phyloP scores from a whole-genome alignment of 1,140 invertebrate genomes.

The Anastrepha obliqua region DNA sequence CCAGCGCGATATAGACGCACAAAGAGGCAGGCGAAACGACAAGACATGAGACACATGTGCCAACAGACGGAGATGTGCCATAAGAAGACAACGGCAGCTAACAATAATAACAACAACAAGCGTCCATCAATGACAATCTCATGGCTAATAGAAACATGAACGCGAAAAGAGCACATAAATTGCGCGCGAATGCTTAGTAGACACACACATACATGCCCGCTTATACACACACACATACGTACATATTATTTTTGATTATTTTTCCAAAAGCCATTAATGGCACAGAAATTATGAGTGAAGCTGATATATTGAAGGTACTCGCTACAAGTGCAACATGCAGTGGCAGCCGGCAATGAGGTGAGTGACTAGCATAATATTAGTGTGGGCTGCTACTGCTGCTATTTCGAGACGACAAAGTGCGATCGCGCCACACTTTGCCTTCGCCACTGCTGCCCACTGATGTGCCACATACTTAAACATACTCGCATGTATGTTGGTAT shows the following conservation, averaged over 20 bases:
- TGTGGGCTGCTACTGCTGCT: neutral
- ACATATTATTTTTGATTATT: conserved; percentile 6
- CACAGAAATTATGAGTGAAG: conserved; percentile 45
- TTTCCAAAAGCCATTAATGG: conserved; percentile 41
- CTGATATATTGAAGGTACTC: neutral
- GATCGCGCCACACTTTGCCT: conserved; percentile 12
- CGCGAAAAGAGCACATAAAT: conserved; percentile 31
- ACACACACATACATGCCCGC: neutral
- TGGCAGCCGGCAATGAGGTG: neutral
- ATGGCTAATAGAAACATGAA: conserved; percentile 44
- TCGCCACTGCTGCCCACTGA: conserved; percentile 1
- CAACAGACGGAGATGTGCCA: neutral
- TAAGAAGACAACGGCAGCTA: neutral
- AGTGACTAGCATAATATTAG: neutral
- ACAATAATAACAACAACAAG: neutral
- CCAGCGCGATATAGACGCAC: neutral
- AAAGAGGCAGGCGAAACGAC: neutral
- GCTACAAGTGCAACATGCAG: neutral
- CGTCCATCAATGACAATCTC: neutral
- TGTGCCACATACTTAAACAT: neutral
- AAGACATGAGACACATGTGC: neutral
- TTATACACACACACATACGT: neutral
- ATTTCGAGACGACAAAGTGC: conserved; percentile 41
- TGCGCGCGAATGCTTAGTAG: neutral
- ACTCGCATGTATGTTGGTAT: neutral